Evolutionary conservation across 2,113 vertebrate genomes (phyloP).

Genomic region (Scomber scombrus): DNA sequence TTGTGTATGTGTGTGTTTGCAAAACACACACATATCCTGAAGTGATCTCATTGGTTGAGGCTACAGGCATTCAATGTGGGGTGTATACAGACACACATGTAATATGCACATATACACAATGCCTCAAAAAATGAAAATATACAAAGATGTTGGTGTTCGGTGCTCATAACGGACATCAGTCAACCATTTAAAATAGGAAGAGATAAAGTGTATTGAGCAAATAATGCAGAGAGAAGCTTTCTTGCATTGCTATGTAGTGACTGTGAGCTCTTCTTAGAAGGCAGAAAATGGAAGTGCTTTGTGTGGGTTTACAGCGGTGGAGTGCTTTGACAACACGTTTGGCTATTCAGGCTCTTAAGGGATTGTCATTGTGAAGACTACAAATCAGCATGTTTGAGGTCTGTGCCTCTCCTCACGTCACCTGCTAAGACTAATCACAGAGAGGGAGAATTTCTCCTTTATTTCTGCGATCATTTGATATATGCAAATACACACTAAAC

Average conservation of each 20-base stretch:
- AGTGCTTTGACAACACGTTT: conserved; percentile 59
- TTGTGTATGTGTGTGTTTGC: conserved; percentile 14
- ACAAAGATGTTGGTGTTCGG: conserved; percentile 12
- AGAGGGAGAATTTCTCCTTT: neutral
- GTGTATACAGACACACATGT: neutral
- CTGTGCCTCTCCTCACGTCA: conserved; percentile 29
- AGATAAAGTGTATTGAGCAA: conserved; percentile 40
- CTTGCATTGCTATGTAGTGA: conserved; percentile 31
- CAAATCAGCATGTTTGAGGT: conserved; percentile 42
- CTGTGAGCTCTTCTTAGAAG: conserved; percentile 40
- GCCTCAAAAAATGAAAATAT: neutral
- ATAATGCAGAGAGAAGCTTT: conserved; percentile 24
- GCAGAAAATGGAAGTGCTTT: conserved; percentile 58
- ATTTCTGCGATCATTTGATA: neutral
- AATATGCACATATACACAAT: conserved; percentile 7
- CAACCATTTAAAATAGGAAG: conserved; percentile 26
- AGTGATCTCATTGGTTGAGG: conserved; percentile 3
- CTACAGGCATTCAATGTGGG: neutral
- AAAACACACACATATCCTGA: conserved; percentile 12
- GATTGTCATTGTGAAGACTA: conserved; percentile 48
- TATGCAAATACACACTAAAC: neutral
- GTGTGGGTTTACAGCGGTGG: conserved; percentile 43
- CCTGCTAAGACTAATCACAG: conserved; percentile 14
- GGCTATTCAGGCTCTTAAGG: conserved; percentile 43
- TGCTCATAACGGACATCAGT: conserved; percentile 40